Base-by-base conservation (phyloP, 2,113 vertebrate genomes). In the Suncus etruscus region DNA sequence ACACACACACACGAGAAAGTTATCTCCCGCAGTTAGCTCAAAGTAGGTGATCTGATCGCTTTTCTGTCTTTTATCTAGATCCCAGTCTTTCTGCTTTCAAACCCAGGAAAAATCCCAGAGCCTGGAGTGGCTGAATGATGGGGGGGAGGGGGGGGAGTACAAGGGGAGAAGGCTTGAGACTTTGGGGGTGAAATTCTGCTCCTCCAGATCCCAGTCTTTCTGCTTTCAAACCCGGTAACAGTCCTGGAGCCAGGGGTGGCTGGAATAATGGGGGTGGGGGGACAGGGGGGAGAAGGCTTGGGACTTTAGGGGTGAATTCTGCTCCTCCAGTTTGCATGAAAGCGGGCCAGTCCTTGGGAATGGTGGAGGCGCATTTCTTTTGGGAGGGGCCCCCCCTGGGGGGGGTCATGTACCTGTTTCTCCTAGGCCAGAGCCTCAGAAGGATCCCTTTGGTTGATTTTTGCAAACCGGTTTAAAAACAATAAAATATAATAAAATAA, bases 1-100 rank as follows among this genome's bases (percentile, higher is more conserved):
- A n/a, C 18, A 77, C 65, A 65, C 27, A 66, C 24, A 6, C 4
- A 66, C 22, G 6, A 66, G n/a, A n/a, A n/a, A n/a, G n/a, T n/a
- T n/a, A n/a, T n/a, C n/a, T n/a, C n/a, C n/a, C n/a, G 78, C 63
- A 25, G 50, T 65, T 11, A 77, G 80, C 83, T 29, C 73, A 78
- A 94, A 94, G 75, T 79, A 63, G 61, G 78, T 47, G 77, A 72
- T 79, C 65, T 58, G 15, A 58, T 58, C 54, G 73, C 94, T 82
- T 54, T 84, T n/a, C n/a, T n/a, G n/a, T n/a, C 73, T 47, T 54
- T 83, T 63, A 29, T 73, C 93, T 32, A 86, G 78, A 77, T 76
- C 76, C 65, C 77, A 14, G 29, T 83, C 63, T 80, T 91, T 85
- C 58, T 61, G 45, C 94, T 86, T 74, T 85, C 90, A 89, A 86